Evolutionary conservation across 37 sponge, comb jelly and placozoan genomes (phyloP), one percentile per base, ranked within the genome.

Genomic region (Ephydatia muelleri): DNA sequence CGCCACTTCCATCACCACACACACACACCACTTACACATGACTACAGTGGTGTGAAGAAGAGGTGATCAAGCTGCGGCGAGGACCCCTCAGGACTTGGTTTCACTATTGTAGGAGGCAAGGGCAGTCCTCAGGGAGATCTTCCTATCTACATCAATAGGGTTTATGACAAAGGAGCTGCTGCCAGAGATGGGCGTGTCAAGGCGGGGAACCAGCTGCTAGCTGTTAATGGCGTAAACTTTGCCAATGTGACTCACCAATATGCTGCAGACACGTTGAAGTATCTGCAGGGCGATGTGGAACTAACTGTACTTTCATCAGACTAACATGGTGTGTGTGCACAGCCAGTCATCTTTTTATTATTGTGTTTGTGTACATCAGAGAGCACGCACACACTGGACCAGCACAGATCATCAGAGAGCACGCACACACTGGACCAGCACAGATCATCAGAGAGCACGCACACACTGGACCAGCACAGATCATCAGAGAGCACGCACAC

Each of bases 101-200:
- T 95, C 79, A 90, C 80, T 69, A 92, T 95, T 25, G 94, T 87
- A 28, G 96, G 96, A n/a, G 96, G 96, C 21, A 78, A 82, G 29
- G 90, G 90, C 13, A 92, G 87, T 40, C 69, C 33, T 5, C 86
- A 84, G 49, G 93, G 93, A 22, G 88, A 95, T 69, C 78, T 89
- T 9, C 96, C 96, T 33, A 95, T 95, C 80, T 89, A 68, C 76
- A 74, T 95, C 67, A 92, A 93, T 30, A 29, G 65, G 23, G 85
- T 95, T 16, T 78, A 79, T n/a, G 39, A 81, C 22, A 83, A 92
- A 38, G 91, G 96, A 2, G 94, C 88, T 39, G 94, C 94, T 6
- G 90, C 86, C 21, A 57, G 81, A 5, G 90, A 89, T 22, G 90
- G 93, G 14, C 68, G 73, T 5, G 78, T 95, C 40, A 31, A 68